Evolutionary conservation across 2,888 invertebrate genomes (phyloP), one percentile per base, ranked within the genome.

Genomic region (Anoplius nigerrimus): DNA sequence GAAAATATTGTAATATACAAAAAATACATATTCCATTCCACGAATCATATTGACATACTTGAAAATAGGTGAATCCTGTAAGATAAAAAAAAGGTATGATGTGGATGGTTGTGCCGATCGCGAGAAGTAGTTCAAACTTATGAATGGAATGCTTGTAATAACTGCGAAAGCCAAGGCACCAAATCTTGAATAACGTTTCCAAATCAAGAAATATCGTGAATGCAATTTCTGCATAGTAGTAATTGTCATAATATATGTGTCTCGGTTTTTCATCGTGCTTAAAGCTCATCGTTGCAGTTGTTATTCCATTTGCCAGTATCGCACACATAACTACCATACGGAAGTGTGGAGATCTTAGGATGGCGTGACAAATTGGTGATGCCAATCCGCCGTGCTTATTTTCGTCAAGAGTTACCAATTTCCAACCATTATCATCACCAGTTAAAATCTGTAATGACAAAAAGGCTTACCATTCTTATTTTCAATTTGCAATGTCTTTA

Each of bases 91-190:
- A 92, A 13, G 97, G 98, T 82, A 99, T 94, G 65, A 98, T 93
- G 86, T 99, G 99, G 63, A 99, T 90, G 0, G 97, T 95, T 13
- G 98, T 98, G 21, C 98, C 98, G 70, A 98, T 92, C 0, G 97
- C 96, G 64, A 99, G 90, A 0, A 98, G 90, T 45, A 99, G 89
- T 89, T 99, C 99, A 90, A 99, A 99, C 89, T 99, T 99, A 89
- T 99, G 98, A 76, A 98, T 95, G 0, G 98, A 97, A 87, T 99
- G 96, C 84, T 96, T 95, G 90, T 96, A 96, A 87, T 99, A 99
- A 13, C 97, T 97, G 65, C 95, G 93, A 91, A 98, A 95, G 2
- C 99, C 98, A 58, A 99, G 91, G 86, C 99, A 99, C 94, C 98
- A 98, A 78, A 99, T 95, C 90, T 99, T 99, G 86, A 99, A 97